Percentiles rank a stretch among this genome's conserved stretches.
phyloP scores from a whole-genome alignment of 2,888 invertebrate species.

The Caenorhabditis zanzibari region DNA sequence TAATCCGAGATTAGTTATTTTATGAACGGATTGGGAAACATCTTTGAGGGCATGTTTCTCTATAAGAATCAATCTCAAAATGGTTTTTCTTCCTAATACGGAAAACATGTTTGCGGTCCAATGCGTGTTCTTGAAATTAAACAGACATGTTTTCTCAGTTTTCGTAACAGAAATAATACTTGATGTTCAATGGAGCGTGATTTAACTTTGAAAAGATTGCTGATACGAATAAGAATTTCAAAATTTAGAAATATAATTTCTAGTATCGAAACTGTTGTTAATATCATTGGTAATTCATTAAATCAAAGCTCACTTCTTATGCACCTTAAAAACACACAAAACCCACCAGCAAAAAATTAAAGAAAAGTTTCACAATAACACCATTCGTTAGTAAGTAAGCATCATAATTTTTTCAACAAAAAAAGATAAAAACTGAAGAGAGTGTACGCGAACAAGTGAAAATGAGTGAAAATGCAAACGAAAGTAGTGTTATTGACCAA shows the following conservation, averaged over 20 bases:
- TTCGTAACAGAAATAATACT: too few species aligned
- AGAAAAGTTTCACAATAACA: not conserved
- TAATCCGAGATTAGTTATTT: conserved; percentile 31
- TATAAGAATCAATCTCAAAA: not conserved
- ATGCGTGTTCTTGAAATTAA: too few species aligned
- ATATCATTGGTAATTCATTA: too few species aligned
- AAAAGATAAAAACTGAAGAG: conserved; percentile 17
- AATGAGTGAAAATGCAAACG: conserved; percentile 59
- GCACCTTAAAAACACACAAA: not conserved
- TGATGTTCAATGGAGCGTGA: too few species aligned
- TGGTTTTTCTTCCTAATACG: not conserved
- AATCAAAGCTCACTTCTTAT: too few species aligned
- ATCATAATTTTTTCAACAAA: conserved; percentile 11
- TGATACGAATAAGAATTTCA: too few species aligned
- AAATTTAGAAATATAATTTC: too few species aligned
- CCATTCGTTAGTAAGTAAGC: not conserved
- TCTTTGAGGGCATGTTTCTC: not conserved
- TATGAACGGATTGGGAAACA: not conserved
- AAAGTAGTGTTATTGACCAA: conserved; percentile 62
- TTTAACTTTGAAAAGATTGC: too few species aligned
- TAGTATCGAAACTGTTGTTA: too few species aligned
- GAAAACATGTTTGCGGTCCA: conserved; percentile 1
- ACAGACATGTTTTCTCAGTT: too few species aligned
- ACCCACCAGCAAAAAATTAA: not conserved
- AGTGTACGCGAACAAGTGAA: conserved; percentile 45